phyloP scores from a whole-genome alignment of 2,888 invertebrate species.

The Lasioglossum lativentre region DNA sequence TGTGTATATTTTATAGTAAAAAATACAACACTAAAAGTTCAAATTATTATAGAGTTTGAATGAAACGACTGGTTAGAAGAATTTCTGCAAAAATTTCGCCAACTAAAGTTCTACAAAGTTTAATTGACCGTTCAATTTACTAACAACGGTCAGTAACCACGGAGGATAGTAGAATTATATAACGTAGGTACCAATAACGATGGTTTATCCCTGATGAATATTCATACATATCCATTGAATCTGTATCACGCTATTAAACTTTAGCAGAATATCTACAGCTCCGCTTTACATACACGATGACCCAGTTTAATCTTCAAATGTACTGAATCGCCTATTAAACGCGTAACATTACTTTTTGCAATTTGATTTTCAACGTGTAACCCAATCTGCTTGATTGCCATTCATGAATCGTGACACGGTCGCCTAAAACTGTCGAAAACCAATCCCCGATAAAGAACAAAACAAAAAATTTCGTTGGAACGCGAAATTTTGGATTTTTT shows the following conservation, averaged over 20 bases:
- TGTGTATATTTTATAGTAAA: not conserved
- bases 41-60: not conserved
- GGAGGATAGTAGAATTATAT: conserved; percentile 5
- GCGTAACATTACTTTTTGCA: not conserved
- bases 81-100: not conserved
- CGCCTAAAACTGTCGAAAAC: not conserved
- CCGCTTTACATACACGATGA: not conserved
- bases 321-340: not conserved
- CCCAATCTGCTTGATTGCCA: not conserved
- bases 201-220: conserved; percentile 13
- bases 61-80: not conserved
- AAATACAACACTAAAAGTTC: not conserved
- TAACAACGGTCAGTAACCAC: not conserved
- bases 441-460: not conserved
- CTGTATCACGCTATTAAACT: conserved; percentile 17
- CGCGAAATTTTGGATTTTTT: not conserved
- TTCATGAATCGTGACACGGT: not conserved
- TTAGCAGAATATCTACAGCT: not conserved
- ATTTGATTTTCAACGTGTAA: conserved; percentile 1
- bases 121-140: not conserved
- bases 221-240: conserved; percentile 14
- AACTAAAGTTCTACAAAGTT: not conserved
- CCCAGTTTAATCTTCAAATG: not conserved
- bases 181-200: conserved; percentile 6
- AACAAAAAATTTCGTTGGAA: not conserved